phyloP scores from a whole-genome alignment of 2,113 vertebrate genomes.

The Trogon surrucura region DNA sequence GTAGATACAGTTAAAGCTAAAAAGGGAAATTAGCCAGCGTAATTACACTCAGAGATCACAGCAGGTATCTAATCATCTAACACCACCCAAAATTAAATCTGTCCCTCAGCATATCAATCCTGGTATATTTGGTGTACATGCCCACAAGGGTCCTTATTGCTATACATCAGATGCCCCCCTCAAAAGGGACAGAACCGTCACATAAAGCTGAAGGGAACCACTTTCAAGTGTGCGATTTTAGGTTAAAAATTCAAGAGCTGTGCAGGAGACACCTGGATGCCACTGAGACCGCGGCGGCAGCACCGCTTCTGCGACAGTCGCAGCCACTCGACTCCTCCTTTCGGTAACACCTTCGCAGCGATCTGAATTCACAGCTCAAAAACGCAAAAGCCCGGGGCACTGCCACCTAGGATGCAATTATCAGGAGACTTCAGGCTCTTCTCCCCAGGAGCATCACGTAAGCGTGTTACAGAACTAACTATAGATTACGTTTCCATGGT shows the following conservation, averaged over 20 bases:
- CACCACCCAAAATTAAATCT: background rate
- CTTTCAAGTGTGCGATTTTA: background rate
- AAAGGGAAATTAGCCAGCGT: background rate
- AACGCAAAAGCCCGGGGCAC: accelerated
- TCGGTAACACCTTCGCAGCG: background rate
- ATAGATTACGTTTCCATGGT: background rate
- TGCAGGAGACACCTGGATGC: background rate
- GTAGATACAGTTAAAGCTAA: background rate
- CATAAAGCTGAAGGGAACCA: accelerated
- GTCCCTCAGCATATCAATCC: accelerated
- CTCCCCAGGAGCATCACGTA: background rate
- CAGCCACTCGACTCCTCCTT: background rate
- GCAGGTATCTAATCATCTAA: background rate
- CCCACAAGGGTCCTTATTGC: accelerated
- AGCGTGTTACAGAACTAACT: background rate
- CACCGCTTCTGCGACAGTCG: background rate
- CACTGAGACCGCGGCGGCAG: background rate
- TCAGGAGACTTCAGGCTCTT: background rate
- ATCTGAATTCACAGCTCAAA: background rate
- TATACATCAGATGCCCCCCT: accelerated
- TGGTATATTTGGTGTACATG: background rate
- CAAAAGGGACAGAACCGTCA: background rate
- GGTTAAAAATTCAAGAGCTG: background rate
- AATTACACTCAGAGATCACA: background rate
- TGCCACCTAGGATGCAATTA: background rate